Evolutionary conservation across 2,113 vertebrate species (phyloP).

Genomic region (Lepisosteus osseus): DNA sequence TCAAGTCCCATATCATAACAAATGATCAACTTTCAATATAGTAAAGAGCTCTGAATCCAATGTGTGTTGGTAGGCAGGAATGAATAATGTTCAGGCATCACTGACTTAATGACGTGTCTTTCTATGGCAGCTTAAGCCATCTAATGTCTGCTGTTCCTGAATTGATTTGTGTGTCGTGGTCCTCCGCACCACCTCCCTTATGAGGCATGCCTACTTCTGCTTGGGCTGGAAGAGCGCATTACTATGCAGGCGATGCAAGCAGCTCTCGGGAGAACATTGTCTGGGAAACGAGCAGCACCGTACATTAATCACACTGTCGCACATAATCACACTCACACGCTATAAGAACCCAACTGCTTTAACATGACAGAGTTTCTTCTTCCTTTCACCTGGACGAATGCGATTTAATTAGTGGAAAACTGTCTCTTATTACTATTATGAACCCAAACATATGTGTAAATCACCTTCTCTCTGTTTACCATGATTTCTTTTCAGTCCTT

Average conservation of each 20-base stretch:
- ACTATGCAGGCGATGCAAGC: not conserved
- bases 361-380: not conserved
- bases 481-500: too few relatives aligned
- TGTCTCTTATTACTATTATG: not conserved
- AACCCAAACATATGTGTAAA: not conserved
- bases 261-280: not conserved
- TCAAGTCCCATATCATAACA: not conserved
- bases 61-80: not conserved
- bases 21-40: not conserved
- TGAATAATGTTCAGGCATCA: not conserved
- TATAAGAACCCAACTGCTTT: not conserved
- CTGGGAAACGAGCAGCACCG: not conserved
- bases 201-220: not conserved
- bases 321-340: not conserved
- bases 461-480: too few relatives aligned
- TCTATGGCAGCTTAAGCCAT: not conserved
- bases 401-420: not conserved
- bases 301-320: constrained; percentile 8
- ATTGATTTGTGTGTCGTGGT: not conserved
- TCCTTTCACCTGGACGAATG: not conserved
- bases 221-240: not conserved
- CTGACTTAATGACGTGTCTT: not conserved
- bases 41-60: not conserved
- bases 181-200: not conserved
- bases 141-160: constrained; percentile 3